phyloP scores from a whole-genome alignment of 2,113 vertebrate genomes.

The Caranx ignobilis region DNA sequence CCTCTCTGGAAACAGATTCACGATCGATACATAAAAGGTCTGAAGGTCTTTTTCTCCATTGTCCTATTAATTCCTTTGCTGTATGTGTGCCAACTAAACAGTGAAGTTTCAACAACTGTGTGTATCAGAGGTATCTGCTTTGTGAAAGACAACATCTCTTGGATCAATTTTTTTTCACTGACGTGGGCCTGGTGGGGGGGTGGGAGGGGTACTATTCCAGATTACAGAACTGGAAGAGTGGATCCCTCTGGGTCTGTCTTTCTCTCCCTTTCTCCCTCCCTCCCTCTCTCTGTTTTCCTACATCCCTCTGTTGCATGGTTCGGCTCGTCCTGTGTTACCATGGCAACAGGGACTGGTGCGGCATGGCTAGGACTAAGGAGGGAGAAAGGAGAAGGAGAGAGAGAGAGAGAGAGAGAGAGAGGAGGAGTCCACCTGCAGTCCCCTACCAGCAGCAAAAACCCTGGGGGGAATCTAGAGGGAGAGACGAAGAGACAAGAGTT shows the following conservation, averaged over 20 bases:
- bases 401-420: constrained; percentile 17
- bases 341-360: constrained; percentile 75
- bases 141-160: constrained; percentile 14
- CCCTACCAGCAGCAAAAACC: constrained; percentile 33
- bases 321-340: constrained; percentile 73
- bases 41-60: neutral
- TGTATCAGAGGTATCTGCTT: constrained; percentile 21
- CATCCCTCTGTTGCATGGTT: constrained; percentile 64
- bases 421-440: constrained; percentile 65
- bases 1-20: neutral
- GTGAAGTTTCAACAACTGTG: neutral
- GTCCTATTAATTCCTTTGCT: constrained; percentile 4
- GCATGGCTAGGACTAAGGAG: constrained; percentile 64
- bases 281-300: constrained; percentile 29
- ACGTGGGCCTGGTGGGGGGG: constrained; percentile 46
- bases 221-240: constrained; percentile 60
- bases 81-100: neutral
- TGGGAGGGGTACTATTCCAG: constrained; percentile 45
- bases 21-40: neutral
- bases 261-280: constrained; percentile 3
- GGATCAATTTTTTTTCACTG: constrained; percentile 45
- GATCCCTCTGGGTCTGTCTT: constrained; percentile 56
- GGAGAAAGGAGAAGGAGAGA: constrained; percentile 35
- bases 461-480: constrained; percentile 38
- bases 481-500: constrained; percentile 47